Evolutionary conservation across 2,888 invertebrate species (phyloP), one percentile per base, ranked within the genome.

Genomic region (Acanthosoma haemorrhoidale): DNA sequence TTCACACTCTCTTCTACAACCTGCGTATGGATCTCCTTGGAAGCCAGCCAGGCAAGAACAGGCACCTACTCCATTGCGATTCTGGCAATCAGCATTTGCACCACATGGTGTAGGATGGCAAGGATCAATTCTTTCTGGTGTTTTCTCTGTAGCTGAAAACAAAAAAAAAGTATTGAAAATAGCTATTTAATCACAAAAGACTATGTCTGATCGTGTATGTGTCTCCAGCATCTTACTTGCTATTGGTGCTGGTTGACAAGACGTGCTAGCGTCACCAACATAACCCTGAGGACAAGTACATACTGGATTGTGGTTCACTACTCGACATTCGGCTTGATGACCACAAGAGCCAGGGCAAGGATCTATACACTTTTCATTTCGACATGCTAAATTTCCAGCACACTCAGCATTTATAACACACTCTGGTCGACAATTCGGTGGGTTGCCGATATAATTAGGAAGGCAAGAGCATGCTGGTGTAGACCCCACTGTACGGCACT

Each of bases 391-490:
- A 77, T 90, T 89, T 76, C 87, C 88, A 2, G 91, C 86, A 78
- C 94, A 94, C 80, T 93, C 93, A 8, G 89, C 87, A 77, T 89
- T 86, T 73, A 87, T 88, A 3, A 87, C 87, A 78, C 92, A 92
- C 80, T 92, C 92, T 0, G 93, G 91, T 76, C 92, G 84, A 78
- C 93, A 94, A 77, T 91, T 91, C 31, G 92, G 92, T 64, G 94
- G 90, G 75, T 92, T 86, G 72, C 94, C 94, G 61, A 92, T 85
- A 78, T 88, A 92, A 78, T 91, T 89, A 29, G 86, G 83, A 75
- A 89, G 81, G 79, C 92, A 93, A 59, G 92, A 91, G 78, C 92
- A 92, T 61, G 92, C 92, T n/a, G 91, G 88, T 80, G 91, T 90
- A 71, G 87, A 86, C 69, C 90, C 89, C 74, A 92, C 88, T 59